Base-by-base conservation (phyloP, 2,113 vertebrate genomes). In the Procavia capensis region DNA sequence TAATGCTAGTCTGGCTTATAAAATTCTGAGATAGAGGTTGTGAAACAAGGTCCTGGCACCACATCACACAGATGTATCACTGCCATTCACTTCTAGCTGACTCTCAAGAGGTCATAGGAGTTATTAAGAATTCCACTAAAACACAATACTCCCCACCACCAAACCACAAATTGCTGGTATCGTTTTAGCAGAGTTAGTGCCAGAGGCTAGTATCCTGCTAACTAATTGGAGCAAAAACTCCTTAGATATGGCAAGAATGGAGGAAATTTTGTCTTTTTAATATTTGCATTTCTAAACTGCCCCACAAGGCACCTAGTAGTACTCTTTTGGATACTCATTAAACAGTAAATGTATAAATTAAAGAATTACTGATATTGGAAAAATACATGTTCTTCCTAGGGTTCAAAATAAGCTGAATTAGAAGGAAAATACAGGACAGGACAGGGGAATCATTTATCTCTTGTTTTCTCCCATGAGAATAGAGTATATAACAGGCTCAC, bases 381-480 rank as follows among this genome's bases (percentile, higher is more conserved):
- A 96, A 93, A 57, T 34, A 63, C 82, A 82, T 36, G 70, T 96
- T 95, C 29, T 92, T 24, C 34, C 36, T 39, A 7, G 6, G 8
- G 9, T 76, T 64, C 76, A 86, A 54, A 13, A 63, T 63, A 82
- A 72, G 19, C 10, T 54, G 78, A 81, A 39, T 3, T n/a, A 47
- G 24, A 78, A 89, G 13, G 57, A 54, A 84, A 96, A 70, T 64
- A 41, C 47, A 36, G 74, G 57, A 43, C 4, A 85, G 88, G 7
- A 22, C 17, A 86, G 25, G 24, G 36, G 75, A 11, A 25, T 75
- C 27, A 76, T 82, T 81, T 27, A 20, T 43, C 19, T 45, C 43
- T n/a, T 74, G 13, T 43, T 85, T 85, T 13, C 22, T 85, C 54
- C 25, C 47, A 31, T 25, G 8, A 82, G 22, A 75, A 72, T 61